Conservation (phyloP, 2,888 invertebrate genomes). For the Ormyrus rosae region DNA sequence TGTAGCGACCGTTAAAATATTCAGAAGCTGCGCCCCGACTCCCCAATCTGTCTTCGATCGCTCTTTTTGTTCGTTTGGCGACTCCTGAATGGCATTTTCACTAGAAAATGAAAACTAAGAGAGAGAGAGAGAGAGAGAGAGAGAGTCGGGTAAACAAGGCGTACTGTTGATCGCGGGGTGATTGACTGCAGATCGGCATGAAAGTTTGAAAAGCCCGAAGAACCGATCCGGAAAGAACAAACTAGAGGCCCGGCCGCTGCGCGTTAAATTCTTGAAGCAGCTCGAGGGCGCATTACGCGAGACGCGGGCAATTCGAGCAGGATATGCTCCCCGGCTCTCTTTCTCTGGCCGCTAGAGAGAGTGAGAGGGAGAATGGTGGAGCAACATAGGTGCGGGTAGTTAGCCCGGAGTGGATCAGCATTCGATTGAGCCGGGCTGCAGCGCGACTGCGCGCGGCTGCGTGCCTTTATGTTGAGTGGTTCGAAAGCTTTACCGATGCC, state of each 20-base stretch:
- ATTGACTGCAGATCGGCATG: background rate
- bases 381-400: conserved; percentile 12
- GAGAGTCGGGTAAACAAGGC: background rate
- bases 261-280: background rate
- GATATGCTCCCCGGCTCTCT: too few species aligned
- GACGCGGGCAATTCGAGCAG: background rate
- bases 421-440: conserved; percentile 22
- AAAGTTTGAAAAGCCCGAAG: background rate
- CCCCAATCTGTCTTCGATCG: too few species aligned
- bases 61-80: too few species aligned
- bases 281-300: background rate
- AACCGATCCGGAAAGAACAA: background rate
- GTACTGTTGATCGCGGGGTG: background rate
- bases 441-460: conserved; percentile 55
- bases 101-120: too few species aligned
- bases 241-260: too few species aligned
- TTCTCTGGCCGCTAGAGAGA: background rate
- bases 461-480: conserved; percentile 64
- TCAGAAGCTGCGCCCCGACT: background rate
- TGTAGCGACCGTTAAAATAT: conserved; percentile 4
- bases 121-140: too few species aligned
- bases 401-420: conserved; percentile 36
- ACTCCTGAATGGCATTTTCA: too few species aligned
- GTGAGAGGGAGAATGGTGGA: background rate
- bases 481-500: background rate